Base-by-base conservation (phyloP, 2,888 invertebrate species). In the Acheta domesticus region DNA sequence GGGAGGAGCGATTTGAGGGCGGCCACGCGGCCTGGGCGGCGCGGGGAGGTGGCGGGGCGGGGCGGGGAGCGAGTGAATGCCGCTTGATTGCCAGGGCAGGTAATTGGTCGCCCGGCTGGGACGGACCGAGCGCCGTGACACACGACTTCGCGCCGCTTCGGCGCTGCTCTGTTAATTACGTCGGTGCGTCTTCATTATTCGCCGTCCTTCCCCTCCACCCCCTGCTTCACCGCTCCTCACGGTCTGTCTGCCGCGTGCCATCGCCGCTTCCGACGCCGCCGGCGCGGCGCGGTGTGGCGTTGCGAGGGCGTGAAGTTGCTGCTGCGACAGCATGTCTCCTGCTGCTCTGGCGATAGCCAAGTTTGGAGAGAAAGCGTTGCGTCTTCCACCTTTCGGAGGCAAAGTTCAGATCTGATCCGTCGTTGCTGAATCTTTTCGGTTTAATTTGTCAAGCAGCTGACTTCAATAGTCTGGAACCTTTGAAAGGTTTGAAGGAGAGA, bases 41-140 rank as follows among this genome's bases (percentile, higher is more conserved):
- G 36, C 8, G 36, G 36, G 0, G 36, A 4, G 36, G 36, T 2
- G 5, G 36, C 36, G 36, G 36, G 36, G 36, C 14, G 62, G 62
- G 62, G 62, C 14, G n/a, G 14, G 62, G 62, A 62, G 62, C 62
- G 62, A 19, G 62, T 62, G 62, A 62, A 62, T 62, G 62, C 62
- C 62, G 62, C 62, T 62, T 62, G 62, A 62, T 62, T 62, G 62
- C 62, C n/a, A n/a, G 16, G 62, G 62, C n/a, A 62, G 62, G 62
- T 62, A 62, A 62, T 62, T 62, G 62, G n/a, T 62, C 62, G 62
- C 12, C 36, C 8, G 36, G 36, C 36, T 36, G n/a, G 16, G 62
- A 62, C 62, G 62, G 16, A n/a, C n/a, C 62, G 62, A 19, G 62
- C n/a, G 62, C 14, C 36, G 36, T 62, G 62, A 62, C 62, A n/a